A percentile compares a stretch with the other conserved stretches of the same genome.
Evolutionary conservation across 37 sponge, comb jelly and placozoan species (phyloP).

Genomic region (Diacarnus erythraeanus): DNA sequence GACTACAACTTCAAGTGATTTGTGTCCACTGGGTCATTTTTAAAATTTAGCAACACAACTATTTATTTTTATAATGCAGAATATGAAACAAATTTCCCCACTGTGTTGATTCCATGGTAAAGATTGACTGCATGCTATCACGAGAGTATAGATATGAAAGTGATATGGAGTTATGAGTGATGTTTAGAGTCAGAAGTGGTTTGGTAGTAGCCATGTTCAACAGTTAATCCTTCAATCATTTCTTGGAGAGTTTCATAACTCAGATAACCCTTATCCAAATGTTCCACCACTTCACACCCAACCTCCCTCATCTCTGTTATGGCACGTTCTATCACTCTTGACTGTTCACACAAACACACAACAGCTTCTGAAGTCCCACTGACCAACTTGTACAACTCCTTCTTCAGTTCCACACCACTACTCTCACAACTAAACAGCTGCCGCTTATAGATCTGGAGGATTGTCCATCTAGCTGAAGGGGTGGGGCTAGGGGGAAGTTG

Average conservation of each 20-base stretch:
- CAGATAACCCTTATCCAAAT: neutral
- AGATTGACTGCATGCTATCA: too few species aligned
- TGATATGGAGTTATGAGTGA: neutral
- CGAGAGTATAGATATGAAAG: neutral
- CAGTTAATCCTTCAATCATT: constrained; percentile 44
- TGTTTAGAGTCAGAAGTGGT: neutral
- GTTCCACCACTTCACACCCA: neutral
- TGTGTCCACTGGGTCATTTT: neutral
- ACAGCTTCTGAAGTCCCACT: constrained; percentile 5
- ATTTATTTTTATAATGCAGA: neutral
- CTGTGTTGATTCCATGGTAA: too few species aligned
- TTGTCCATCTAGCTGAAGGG: constrained; percentile 27
- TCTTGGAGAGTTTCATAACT: constrained; percentile 34
- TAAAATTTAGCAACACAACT: neutral
- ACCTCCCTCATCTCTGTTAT: neutral
- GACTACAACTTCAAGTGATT: neutral
- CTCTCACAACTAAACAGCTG: constrained; percentile 38
- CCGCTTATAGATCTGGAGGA: constrained; percentile 64
- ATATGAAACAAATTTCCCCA: too few species aligned
- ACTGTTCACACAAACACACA: neutral
- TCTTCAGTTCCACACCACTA: constrained; percentile 34
- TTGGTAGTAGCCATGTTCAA: constrained; percentile 54
- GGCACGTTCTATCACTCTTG: neutral
- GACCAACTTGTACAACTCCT: constrained; percentile 43
- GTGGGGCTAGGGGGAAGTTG: constrained; percentile 62